These are phyloP conservation scores for Lepus europaeus DNA, from an alignment of 2,113 vertebrate species.

Conservation along the genomic window DNA sequence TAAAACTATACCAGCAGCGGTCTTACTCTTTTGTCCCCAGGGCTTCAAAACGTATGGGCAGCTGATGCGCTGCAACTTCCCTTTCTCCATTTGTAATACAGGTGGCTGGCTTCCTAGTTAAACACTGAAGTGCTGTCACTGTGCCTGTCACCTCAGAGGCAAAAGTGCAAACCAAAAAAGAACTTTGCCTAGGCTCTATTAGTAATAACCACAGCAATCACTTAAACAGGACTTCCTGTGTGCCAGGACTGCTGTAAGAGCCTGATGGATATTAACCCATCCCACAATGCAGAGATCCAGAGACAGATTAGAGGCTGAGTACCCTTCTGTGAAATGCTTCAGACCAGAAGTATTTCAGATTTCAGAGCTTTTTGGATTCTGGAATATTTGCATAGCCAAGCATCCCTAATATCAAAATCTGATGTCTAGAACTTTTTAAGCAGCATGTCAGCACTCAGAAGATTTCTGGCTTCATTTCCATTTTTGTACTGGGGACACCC, in stretches of 20 bases:
- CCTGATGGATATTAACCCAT: background rate
- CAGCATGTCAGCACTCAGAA: no score
- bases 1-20: background rate
- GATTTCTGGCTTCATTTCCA: no score
- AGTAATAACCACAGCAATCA: background rate
- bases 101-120: background rate
- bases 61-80: background rate
- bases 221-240: slow-evolving; percentile 25
- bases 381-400: background rate
- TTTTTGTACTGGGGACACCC: no score
- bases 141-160: background rate
- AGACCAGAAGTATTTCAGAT: background rate
- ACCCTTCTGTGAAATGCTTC: background rate
- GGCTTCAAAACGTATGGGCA: slow-evolving; percentile 23
- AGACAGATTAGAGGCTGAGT: background rate
- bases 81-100: background rate
- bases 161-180: background rate
- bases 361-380: background rate
- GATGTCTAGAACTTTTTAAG: background rate
- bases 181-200: background rate
- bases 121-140: slow-evolving; percentile 27
- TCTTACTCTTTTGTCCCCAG: background rate
- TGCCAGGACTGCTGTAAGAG: background rate
- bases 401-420: background rate
- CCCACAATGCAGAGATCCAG: background rate